Evolutionary conservation across 2,113 vertebrate genomes (phyloP).

Genomic region (Mastomys coucha): DNA sequence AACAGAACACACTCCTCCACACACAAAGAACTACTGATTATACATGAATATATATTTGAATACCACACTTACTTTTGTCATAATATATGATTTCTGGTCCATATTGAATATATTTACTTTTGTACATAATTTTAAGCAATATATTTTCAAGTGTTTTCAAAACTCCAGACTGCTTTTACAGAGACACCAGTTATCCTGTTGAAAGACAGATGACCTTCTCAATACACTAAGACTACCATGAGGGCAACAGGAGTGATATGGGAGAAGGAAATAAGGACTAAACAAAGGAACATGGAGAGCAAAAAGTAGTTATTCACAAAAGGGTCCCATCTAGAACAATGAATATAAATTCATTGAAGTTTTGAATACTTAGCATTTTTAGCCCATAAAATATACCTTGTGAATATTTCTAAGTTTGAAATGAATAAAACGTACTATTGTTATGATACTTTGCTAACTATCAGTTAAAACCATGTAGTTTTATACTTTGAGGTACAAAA

Average conservation of each 20-base stretch:
- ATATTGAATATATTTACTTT: not conserved
- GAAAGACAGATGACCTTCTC: not conserved
- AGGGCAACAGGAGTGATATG: not conserved
- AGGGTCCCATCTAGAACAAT: not conserved
- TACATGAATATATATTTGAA: not conserved
- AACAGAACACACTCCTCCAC: not conserved
- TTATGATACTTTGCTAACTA: not conserved
- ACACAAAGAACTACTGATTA: not conserved
- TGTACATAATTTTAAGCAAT: not conserved
- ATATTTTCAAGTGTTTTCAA: not conserved
- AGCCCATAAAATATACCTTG: not conserved
- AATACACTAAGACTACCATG: not conserved
- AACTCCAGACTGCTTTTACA: not conserved
- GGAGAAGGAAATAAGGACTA: not conserved
- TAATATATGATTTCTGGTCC: not conserved
- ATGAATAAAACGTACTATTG: slow-evolving; percentile 13
- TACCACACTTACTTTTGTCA: not conserved
- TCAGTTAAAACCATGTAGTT: not conserved
- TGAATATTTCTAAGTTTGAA: slow-evolving; percentile 12
- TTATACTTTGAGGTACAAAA: not conserved
- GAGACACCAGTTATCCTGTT: not conserved
- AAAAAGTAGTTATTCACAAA: not conserved
- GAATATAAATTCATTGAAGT: not conserved
- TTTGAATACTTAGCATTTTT: not conserved
- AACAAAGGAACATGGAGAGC: not conserved